Conservation (phyloP, 92 coral and sea anemone genomes). For the Bergia sp. region DNA sequence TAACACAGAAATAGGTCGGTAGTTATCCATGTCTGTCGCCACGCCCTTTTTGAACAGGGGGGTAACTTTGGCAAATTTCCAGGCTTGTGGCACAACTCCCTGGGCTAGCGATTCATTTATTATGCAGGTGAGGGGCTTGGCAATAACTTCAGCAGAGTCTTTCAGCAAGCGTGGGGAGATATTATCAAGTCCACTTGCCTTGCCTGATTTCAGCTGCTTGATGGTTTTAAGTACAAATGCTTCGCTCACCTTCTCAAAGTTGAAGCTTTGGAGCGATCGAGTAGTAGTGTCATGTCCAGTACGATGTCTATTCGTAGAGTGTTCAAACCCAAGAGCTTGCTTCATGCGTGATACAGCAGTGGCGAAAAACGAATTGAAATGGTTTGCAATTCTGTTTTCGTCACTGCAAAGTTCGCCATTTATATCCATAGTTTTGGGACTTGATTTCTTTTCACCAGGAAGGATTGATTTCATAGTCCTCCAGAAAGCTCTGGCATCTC, state of each 20-base stretch:
- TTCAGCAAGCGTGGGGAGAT: too few species aligned
- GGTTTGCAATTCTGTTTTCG: not conserved
- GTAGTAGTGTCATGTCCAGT: not conserved
- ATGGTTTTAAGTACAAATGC: too few species aligned
- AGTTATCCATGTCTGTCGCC: conserved; percentile 32
- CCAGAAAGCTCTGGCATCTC: conserved; percentile 5
- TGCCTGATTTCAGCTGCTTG: too few species aligned
- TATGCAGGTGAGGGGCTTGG: not conserved
- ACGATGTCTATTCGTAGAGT: not conserved
- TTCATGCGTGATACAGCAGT: not conserved
- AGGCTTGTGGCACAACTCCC: conserved; percentile 25
- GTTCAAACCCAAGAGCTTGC: not conserved
- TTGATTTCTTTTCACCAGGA: not conserved
- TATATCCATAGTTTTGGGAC: not conserved
- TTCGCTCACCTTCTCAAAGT: not conserved
- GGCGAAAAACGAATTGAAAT: not conserved
- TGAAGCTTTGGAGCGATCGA: not conserved
- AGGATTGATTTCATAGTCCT: not conserved
- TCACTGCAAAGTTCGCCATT: not conserved
- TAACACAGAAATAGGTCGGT: conserved; percentile 36
- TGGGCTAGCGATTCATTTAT: conserved; percentile 3
- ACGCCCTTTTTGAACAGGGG: conserved; percentile 7
- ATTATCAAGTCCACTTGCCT: too few species aligned
- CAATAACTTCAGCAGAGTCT: conserved; percentile 11
- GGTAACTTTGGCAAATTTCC: conserved; percentile 30